Evolutionary conservation across 1,140 invertebrate genomes (phyloP).

Genomic region (Gonioctena quinquepunctata): DNA sequence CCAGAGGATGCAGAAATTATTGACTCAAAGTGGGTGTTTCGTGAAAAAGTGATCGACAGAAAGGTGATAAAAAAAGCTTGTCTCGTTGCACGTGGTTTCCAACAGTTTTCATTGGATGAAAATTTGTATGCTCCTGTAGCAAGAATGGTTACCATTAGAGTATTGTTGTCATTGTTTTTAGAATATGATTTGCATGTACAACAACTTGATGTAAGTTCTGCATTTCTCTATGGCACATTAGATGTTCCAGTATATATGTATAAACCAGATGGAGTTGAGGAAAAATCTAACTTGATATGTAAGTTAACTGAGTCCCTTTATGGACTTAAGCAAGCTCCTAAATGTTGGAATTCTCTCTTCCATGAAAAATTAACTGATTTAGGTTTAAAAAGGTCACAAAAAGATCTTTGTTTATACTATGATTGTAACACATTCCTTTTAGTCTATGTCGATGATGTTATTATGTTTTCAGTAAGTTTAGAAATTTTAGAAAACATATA

Average conservation of each 20-base stretch:
- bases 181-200: conserved; percentile 1
- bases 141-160: background rate
- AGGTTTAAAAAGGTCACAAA: background rate
- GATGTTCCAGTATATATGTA: conserved; percentile 22
- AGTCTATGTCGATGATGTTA: background rate
- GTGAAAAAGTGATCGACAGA: conserved; percentile 35
- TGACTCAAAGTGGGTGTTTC: conserved; percentile 23
- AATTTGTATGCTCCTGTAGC: background rate
- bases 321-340: background rate
- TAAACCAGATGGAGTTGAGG: conserved; percentile 16
- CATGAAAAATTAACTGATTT: background rate
- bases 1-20: background rate
- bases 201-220: conserved; percentile 9
- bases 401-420: conserved; percentile 8
- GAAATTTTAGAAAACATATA: background rate
- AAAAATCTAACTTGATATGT: conserved; percentile 21
- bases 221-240: conserved; percentile 21
- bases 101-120: background rate
- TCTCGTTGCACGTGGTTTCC: background rate
- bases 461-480: background rate
- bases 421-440: background rate
- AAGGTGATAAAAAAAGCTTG: conserved; percentile 7
- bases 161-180: background rate
- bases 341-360: background rate
- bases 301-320: conserved; percentile 29